Percentiles rank a stretch among this genome's conserved stretches.
phyloP scores from a whole-genome alignment of 2,113 vertebrate species.

The Gambusia holbrooki region DNA sequence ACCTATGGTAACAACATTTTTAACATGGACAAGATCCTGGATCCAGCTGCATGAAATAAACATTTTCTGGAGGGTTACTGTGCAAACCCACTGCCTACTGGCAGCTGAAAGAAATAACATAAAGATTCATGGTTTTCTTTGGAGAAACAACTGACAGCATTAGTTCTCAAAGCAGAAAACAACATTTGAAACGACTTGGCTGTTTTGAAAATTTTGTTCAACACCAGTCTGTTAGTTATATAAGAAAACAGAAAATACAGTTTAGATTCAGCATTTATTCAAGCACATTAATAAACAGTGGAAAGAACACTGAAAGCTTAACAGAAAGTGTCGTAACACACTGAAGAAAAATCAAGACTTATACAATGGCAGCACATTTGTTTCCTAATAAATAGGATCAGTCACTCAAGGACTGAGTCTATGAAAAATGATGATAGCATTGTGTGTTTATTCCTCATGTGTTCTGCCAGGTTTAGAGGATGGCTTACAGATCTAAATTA shows the following conservation, averaged over 20 bases:
- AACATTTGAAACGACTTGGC: neutral
- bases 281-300: conserved; percentile 31
- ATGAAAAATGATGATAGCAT: neutral
- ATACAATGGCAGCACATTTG: neutral
- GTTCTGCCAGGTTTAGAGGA: neutral
- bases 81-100: neutral
- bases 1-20: neutral
- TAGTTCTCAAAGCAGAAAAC: neutral
- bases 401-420: neutral
- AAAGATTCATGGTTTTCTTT: neutral
- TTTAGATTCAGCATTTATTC: conserved; percentile 25
- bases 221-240: neutral
- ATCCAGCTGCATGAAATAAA: neutral
- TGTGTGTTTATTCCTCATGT: neutral
- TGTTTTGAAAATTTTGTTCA: no score
- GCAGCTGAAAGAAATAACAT: neutral
- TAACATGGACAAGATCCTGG: neutral
- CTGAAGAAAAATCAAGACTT: conserved; percentile 3
- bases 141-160: neutral
- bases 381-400: conserved; percentile 5
- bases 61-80: neutral
- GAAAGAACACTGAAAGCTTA: conserved; percentile 1
- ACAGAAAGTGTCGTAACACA: conserved; percentile 2
- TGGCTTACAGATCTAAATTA: neutral
- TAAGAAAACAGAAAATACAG: conserved; percentile 4